Conservation (phyloP, 2,797 vertebrate species). For the Mastacembelus armatus region DNA sequence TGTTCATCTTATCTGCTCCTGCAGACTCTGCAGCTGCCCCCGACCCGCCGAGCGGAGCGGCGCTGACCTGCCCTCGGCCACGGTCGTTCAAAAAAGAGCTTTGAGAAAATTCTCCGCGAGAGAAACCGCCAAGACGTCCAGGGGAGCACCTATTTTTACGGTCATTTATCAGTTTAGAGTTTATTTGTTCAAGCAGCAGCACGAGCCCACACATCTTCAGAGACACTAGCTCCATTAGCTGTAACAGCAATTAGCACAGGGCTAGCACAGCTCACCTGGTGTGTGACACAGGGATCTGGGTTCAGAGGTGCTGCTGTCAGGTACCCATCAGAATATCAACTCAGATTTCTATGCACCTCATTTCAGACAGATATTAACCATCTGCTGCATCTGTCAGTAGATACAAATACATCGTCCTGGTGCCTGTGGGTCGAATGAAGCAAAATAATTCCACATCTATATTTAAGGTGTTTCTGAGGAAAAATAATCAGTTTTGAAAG, state of each 20-base stretch:
- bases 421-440: too few species aligned
- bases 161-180: neutral
- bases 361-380: too few species aligned
- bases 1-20: conserved; percentile 60
- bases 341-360: neutral
- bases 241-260: conserved; percentile 29
- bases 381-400: too few species aligned
- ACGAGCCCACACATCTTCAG: neutral
- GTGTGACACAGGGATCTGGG: conserved; percentile 25
- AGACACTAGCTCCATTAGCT: conserved; percentile 38
- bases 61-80: conserved; percentile 33
- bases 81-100: conserved; percentile 7
- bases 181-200: neutral
- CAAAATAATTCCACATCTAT: too few species aligned
- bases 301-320: conserved; percentile 13
- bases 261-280: conserved; percentile 50
- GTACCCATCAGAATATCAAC: conserved; percentile 7
- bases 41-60: conserved; percentile 39
- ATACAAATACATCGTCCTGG: too few species aligned
- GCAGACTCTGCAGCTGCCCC: conserved; percentile 40
- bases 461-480: too few species aligned
- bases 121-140: conserved; percentile 40
- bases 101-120: conserved; percentile 16
- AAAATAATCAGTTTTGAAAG: too few species aligned
- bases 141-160: too few species aligned